These are phyloP conservation scores for Loris lydekkerianus DNA, from an alignment of 2,797 vertebrate genomes.

Conservation along the genomic window DNA sequence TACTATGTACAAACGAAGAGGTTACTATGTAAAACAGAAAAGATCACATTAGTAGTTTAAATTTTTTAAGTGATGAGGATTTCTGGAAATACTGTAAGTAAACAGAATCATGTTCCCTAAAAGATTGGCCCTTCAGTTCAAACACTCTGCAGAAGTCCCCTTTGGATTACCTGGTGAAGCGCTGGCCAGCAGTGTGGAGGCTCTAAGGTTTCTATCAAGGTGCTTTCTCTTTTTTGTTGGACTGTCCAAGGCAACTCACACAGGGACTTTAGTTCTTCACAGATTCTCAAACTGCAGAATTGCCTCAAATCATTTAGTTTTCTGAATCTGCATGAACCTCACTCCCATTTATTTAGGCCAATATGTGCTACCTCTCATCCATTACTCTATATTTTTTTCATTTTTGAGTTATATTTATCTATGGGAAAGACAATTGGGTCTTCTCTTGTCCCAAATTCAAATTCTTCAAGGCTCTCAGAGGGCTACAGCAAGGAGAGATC, in stretches of 20 bases:
- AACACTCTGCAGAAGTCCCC: not conserved
- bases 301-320: not conserved
- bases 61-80: not conserved
- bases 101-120: not conserved
- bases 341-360: not conserved
- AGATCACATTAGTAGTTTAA: not conserved
- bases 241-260: not conserved
- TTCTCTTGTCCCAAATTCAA: not conserved
- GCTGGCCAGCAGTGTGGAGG: not conserved
- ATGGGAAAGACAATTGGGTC: not conserved
- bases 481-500: not conserved
- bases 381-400: not conserved
- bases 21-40: not conserved
- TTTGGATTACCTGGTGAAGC: not conserved
- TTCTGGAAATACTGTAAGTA: not conserved
- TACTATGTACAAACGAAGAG: not conserved
- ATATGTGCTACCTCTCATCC: not conserved
- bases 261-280: not conserved
- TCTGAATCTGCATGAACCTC: not conserved
- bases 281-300: slow-evolving; percentile 17
- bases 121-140: not conserved
- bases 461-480: slow-evolving; percentile 18
- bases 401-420: slow-evolving; percentile 28
- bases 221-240: not conserved
- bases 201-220: not conserved